A percentile compares a stretch with the other conserved stretches of the same genome.
These are phyloP conservation scores for Protobothrops flavoviridis DNA, from an alignment of 2,113 vertebrate genomes.

Conservation along the genomic window DNA sequence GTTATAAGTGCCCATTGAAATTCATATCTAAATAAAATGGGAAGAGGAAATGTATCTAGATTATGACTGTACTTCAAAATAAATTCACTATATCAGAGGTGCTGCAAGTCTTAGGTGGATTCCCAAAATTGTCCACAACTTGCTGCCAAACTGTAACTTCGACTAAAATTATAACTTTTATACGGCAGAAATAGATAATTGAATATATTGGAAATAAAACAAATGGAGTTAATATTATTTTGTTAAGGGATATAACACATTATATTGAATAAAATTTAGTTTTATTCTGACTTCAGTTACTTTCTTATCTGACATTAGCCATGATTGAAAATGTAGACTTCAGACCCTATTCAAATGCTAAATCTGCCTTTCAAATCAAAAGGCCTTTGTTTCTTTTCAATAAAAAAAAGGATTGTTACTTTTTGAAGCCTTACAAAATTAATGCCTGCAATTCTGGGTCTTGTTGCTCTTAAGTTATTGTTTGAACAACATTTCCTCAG, in stretches of 20 bases:
- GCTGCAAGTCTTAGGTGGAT: background rate
- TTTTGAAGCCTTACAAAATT: background rate
- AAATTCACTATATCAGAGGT: background rate
- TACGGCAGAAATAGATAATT: background rate
- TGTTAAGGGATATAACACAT: background rate
- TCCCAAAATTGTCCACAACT: background rate
- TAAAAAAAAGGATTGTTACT: background rate
- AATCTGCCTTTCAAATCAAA: background rate
- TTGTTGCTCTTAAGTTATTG: background rate
- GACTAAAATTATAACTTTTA: background rate
- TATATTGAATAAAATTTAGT: background rate
- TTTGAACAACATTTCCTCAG: background rate
- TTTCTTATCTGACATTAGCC: background rate
- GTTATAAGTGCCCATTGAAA: background rate
- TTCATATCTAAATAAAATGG: background rate
- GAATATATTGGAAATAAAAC: background rate
- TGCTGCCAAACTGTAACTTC: background rate
- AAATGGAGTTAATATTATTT: background rate
- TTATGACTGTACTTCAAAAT: background rate
- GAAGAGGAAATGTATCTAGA: background rate
- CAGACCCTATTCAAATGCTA: background rate
- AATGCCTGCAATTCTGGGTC: background rate
- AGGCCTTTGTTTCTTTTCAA: background rate
- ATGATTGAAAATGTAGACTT: background rate
- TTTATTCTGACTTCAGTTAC: background rate